Conservation (phyloP, 2,113 vertebrate genomes). For the Notarius lentiginosus region DNA sequence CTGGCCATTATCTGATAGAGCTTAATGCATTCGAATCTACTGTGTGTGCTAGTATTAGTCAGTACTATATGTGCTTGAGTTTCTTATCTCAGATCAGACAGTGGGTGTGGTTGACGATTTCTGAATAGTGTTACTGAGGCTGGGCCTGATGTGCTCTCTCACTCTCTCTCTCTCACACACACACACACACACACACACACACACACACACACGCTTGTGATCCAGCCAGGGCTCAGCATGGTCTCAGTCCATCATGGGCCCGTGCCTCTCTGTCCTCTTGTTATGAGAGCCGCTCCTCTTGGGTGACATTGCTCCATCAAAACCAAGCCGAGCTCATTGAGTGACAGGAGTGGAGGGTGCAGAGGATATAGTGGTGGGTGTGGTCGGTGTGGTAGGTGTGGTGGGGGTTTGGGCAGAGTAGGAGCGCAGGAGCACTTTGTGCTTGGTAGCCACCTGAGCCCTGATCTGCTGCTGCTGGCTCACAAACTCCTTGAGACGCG, state of each 20-base stretch:
- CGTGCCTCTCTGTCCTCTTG: conserved; percentile 36
- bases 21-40: conserved; percentile 42
- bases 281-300: conserved; percentile 33
- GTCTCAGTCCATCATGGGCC: conserved; percentile 20
- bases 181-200: conserved; percentile 3
- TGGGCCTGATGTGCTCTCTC: conserved; percentile 24
- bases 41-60: conserved; percentile 26
- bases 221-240: conserved; percentile 16
- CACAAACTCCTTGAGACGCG: conserved; percentile 92
- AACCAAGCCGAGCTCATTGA: conserved; percentile 65
- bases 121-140: conserved; percentile 3
- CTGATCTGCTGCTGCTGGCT: conserved; percentile 85
- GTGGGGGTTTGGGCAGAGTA: conserved; percentile 80
- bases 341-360: conserved; percentile 64
- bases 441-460: conserved; percentile 81
- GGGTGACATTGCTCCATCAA: conserved; percentile 24
- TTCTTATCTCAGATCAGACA: conserved; percentile 30
- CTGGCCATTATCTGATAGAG: conserved; percentile 48
- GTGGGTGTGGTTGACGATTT: conserved; percentile 12
- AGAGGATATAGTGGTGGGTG: conserved; percentile 67
- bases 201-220: not conserved
- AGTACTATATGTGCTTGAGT: conserved; percentile 12
- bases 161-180: not conserved
- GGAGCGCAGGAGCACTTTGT: conserved; percentile 97
- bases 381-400: conserved; percentile 72